Evolutionary conservation across 2,797 vertebrate species (phyloP).

Genomic region (Poecilia wingei): DNA sequence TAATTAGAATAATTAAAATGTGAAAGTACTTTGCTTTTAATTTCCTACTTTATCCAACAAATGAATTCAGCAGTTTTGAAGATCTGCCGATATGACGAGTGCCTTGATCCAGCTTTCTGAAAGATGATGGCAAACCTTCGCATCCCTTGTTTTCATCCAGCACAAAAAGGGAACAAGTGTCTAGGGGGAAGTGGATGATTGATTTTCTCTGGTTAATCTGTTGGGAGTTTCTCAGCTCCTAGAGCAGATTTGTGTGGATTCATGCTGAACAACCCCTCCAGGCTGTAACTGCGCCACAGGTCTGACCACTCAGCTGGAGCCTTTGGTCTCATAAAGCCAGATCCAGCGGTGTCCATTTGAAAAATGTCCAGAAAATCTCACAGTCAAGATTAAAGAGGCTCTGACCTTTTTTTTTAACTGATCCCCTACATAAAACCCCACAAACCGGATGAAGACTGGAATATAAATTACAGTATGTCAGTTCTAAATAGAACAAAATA

Average conservation of each 20-base stretch:
- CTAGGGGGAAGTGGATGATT: slow-evolving; percentile 23
- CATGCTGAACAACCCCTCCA: slow-evolving; percentile 19
- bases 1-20: slow-evolving; percentile 70
- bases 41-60: slow-evolving; percentile 25
- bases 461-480: slow-evolving; percentile 2
- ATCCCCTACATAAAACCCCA: slow-evolving; percentile 20
- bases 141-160: slow-evolving; percentile 14
- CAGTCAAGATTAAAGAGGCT: slow-evolving; percentile 27
- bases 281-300: slow-evolving; percentile 8
- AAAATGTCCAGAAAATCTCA: slow-evolving; percentile 11
- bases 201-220: slow-evolving; percentile 30
- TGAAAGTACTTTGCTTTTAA: slow-evolving; percentile 53
- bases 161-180: slow-evolving; percentile 27
- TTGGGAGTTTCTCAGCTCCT: slow-evolving; percentile 22
- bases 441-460: slow-evolving; percentile 43
- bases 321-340: neutral
- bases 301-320: neutral
- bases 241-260: slow-evolving; percentile 32
- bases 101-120: slow-evolving; percentile 7
- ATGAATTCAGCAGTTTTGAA: slow-evolving; percentile 22
- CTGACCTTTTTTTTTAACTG: slow-evolving; percentile 13
- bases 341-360: neutral
- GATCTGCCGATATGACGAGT: slow-evolving; percentile 5
- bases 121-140: slow-evolving; percentile 11
- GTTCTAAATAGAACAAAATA: too few relatives aligned